phyloP scores from a whole-genome alignment of 2,888 invertebrate genomes.

The Tethea ocularis region DNA sequence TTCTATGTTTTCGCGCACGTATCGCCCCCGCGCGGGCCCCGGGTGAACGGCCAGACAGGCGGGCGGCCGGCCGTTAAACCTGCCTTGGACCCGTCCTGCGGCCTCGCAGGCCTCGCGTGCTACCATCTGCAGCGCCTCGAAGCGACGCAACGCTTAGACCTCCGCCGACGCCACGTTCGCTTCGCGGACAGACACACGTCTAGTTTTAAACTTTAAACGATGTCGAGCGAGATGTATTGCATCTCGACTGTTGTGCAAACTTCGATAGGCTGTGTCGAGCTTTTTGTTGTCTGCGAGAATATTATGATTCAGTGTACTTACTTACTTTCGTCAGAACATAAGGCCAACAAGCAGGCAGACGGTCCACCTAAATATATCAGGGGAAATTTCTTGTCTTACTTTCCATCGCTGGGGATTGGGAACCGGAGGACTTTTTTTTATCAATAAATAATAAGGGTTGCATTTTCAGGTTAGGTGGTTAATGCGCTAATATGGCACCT shows the following conservation, averaged over 20 bases:
- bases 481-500: too few species aligned
- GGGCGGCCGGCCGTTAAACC: constrained; percentile 81
- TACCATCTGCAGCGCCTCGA: constrained; percentile 35
- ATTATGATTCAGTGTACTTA: too few species aligned
- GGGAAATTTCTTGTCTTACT: too few species aligned
- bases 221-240: background rate
- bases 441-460: too few species aligned
- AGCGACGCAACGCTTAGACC: constrained; percentile 10
- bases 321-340: too few species aligned
- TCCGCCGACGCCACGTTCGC: constrained; percentile 29
- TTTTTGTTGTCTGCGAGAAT: background rate
- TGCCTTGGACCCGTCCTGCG: constrained; percentile 69
- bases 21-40: constrained; percentile 77
- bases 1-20: constrained; percentile 71
- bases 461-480: too few species aligned
- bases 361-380: too few species aligned
- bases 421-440: too few species aligned
- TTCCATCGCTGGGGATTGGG: too few species aligned
- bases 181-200: constrained; percentile 13
- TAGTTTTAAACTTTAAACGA: background rate
- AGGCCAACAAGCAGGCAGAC: too few species aligned
- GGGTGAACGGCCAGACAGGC: constrained; percentile 83
- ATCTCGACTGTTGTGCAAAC: background rate
- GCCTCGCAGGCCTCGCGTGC: constrained; percentile 58
- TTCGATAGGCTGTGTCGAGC: background rate